phyloP scores from a whole-genome alignment of 2,113 vertebrate species.

The Uria aalge region DNA sequence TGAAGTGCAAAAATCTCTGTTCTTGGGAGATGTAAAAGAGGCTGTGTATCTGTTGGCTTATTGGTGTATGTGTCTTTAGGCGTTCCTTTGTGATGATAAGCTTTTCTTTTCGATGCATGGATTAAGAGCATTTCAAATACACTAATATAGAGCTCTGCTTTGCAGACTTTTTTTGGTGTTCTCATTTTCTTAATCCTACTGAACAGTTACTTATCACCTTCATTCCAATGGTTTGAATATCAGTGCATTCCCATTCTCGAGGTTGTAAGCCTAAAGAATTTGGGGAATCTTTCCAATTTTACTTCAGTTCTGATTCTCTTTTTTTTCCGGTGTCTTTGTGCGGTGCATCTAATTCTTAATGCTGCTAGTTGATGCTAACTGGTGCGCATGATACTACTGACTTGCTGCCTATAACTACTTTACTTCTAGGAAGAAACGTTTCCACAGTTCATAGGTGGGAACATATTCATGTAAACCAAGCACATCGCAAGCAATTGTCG shows the following conservation, averaged over 20 bases:
- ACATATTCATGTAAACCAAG: background rate
- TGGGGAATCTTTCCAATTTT: background rate
- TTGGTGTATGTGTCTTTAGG: background rate
- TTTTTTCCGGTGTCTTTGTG: background rate
- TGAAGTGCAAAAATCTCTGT: background rate
- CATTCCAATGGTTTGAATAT: background rate
- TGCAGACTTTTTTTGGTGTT: background rate
- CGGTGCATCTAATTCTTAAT: background rate
- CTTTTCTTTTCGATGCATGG: fast-evolving
- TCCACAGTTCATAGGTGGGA: background rate
- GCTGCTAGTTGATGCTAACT: background rate
- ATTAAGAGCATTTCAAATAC: background rate
- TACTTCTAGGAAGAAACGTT: background rate
- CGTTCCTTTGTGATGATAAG: background rate
- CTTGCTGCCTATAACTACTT: background rate
- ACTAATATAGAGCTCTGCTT: background rate
- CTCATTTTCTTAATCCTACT: background rate
- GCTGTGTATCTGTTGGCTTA: background rate
- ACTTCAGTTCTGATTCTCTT: background rate
- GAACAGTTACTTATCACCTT: background rate
- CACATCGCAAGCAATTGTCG: background rate
- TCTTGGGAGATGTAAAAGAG: background rate
- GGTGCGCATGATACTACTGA: fast-evolving
- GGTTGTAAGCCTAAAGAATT: background rate
- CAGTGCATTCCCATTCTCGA: background rate